These are phyloP conservation scores for Epinephelus moara DNA, from an alignment of 2,113 vertebrate species.

Conservation along the genomic window DNA sequence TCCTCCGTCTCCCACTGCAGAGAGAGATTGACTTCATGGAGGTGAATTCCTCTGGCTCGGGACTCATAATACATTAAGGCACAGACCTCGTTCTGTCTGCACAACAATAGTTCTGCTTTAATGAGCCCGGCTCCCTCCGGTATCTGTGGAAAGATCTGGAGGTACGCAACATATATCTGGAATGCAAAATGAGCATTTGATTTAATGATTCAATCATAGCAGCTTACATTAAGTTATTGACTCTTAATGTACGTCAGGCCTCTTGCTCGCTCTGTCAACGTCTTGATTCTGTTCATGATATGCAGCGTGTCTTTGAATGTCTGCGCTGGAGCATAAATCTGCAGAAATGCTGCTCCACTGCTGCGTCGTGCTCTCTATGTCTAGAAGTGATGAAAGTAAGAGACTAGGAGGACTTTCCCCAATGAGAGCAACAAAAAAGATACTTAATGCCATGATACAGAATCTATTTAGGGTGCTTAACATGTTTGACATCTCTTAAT, in stretches of 20 bases:
- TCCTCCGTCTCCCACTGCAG: constrained; percentile 8
- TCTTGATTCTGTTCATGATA: neutral
- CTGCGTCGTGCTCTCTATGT: neutral
- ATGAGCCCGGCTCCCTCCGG: constrained; percentile 52
- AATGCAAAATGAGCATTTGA: constrained; percentile 57
- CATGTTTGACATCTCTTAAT: neutral
- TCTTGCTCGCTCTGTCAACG: neutral
- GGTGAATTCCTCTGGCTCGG: constrained; percentile 37
- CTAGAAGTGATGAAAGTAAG: neutral
- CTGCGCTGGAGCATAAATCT: constrained; percentile 9
- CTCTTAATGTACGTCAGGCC: neutral
- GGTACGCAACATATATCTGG: constrained; percentile 33
- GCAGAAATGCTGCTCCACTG: neutral
- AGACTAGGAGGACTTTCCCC: neutral
- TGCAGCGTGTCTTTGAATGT: neutral
- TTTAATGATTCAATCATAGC: constrained; percentile 54
- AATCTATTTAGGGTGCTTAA: neutral
- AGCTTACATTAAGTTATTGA: constrained; percentile 31
- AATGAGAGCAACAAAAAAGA: neutral
- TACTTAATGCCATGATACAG: neutral
- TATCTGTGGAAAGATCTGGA: constrained; percentile 33
- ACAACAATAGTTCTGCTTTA: constrained; percentile 45
- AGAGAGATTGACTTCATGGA: constrained; percentile 28
- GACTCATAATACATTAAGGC: constrained; percentile 40
- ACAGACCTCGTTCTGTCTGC: constrained; percentile 47